Evolutionary conservation across 2,113 vertebrate genomes (phyloP).

Genomic region (Scopus umbretta): DNA sequence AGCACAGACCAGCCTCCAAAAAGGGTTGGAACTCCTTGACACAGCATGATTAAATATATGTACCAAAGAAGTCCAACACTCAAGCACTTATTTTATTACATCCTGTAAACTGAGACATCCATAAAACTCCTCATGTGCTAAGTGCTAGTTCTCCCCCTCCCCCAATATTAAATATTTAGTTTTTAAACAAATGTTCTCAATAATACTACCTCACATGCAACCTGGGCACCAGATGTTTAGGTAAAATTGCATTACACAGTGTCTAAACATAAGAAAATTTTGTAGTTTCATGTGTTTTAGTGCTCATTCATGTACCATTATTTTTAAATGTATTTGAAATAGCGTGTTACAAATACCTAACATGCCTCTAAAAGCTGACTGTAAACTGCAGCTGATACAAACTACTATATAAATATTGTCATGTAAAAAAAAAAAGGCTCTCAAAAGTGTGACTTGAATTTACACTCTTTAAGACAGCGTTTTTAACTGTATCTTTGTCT

Average conservation of each 20-base stretch:
- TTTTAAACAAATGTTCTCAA: constrained; percentile 72
- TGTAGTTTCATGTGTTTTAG: constrained; percentile 65
- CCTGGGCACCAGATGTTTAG: constrained; percentile 74
- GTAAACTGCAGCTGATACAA: constrained; percentile 61
- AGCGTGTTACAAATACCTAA: constrained; percentile 66
- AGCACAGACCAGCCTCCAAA: constrained; percentile 26
- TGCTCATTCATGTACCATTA: constrained; percentile 53
- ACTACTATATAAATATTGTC: not conserved
- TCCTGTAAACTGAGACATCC: constrained; percentile 69
- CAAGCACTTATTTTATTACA: constrained; percentile 63
- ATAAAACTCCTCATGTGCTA: constrained; percentile 64
- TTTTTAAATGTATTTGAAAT: constrained; percentile 59
- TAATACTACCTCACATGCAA: constrained; percentile 62
- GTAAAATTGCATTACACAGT: constrained; percentile 56
- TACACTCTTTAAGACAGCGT: not conserved
- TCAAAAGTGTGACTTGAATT: constrained; percentile 42
- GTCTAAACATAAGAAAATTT: constrained; percentile 49
- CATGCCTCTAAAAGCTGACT: constrained; percentile 58
- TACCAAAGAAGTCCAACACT: constrained; percentile 64
- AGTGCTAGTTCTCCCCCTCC: constrained; percentile 54
- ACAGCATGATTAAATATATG: constrained; percentile 64
- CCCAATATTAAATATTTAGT: constrained; percentile 61
- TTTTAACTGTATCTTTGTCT: not conserved
- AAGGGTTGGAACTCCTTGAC: constrained; percentile 27
- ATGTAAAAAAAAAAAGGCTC: not conserved